Base-by-base conservation (phyloP, 2,888 invertebrate genomes). In the Zaprionus lineosus region DNA sequence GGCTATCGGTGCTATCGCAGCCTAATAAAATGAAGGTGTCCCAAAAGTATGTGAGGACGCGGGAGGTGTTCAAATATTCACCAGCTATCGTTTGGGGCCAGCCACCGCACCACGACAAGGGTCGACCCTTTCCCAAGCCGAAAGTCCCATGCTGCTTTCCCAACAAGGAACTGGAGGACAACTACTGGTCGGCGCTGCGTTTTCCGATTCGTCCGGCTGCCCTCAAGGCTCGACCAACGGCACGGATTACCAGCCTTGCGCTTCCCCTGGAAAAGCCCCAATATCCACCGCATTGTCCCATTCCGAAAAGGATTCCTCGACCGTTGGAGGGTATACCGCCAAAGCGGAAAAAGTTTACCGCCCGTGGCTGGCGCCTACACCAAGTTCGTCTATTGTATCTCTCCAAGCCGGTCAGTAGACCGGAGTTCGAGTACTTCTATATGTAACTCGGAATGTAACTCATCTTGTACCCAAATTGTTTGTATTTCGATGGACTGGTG, bases 331-430 rank as follows among this genome's bases (percentile, higher is more conserved):
- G 16, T 6, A 61, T 66, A n/a, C 68, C 78, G 5, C 71, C 71
- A 0, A 60, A 56, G 8, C 74, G 89, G 0, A 73, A 64, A 24
- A 84, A 86, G 53, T 88, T 89, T 60, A 84, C 77, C 2, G 39
- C 59, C 6, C 58, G 59, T 0, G 86, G 86, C 19, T 89, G 89
- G 89, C 51, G 55, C 1, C 63, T 84, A n/a, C 88, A 89, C 59
- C 65, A 74, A 51, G 67, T 66, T 24, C 88, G 89, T 6, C 52
- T 89, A 15, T 44, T 75, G 0, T 86, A 86, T 37, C 71, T 89
- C 5, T 86, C 88, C 0, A 79, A 75, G 29, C 88, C 88, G 0
- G 61, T 77, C 7, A 19, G 47, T 0, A 63, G 87, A 2, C 81
- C 71, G 0, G 77, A 76, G 31, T 79, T 43, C 9, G 69, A 82